Conservation (phyloP, 2,888 invertebrate genomes). For the Chloromyia formosa region DNA sequence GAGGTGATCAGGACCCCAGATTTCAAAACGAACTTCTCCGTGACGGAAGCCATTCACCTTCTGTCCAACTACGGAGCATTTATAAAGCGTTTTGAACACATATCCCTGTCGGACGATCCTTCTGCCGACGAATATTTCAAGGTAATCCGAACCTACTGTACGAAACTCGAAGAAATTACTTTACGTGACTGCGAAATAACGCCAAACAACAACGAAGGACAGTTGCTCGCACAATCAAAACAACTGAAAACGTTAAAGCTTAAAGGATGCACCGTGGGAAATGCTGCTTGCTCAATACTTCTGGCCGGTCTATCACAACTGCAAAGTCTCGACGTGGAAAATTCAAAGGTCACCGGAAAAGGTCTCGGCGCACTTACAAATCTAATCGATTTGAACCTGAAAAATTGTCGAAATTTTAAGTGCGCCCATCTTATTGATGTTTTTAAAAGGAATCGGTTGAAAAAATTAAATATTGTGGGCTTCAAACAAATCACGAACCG, state of each 20-base stretch:
- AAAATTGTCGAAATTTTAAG: slow-evolving; percentile 15
- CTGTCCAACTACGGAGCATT: background rate
- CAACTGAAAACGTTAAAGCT: background rate
- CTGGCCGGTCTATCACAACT: background rate
- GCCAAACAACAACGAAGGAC: background rate
- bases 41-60: background rate
- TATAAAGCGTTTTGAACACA: background rate
- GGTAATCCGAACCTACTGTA: background rate
- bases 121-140: background rate
- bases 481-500: background rate
- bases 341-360: slow-evolving; percentile 6
- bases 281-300: background rate
- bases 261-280: background rate
- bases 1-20: background rate
- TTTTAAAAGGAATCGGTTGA: background rate
- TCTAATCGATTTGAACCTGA: slow-evolving; percentile 6
- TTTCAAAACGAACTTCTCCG: background rate
- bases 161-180: slow-evolving; percentile 4
- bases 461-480: slow-evolving; percentile 9
- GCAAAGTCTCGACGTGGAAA: background rate
- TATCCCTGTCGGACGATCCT: background rate
- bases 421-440: background rate
- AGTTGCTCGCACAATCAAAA: background rate
- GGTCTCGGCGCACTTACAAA: background rate
- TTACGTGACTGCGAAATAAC: background rate